phyloP scores from a whole-genome alignment of 30 jellyfish, hydroid and myxozoan genomes.

The Hydractinia symbiolongicarpus region DNA sequence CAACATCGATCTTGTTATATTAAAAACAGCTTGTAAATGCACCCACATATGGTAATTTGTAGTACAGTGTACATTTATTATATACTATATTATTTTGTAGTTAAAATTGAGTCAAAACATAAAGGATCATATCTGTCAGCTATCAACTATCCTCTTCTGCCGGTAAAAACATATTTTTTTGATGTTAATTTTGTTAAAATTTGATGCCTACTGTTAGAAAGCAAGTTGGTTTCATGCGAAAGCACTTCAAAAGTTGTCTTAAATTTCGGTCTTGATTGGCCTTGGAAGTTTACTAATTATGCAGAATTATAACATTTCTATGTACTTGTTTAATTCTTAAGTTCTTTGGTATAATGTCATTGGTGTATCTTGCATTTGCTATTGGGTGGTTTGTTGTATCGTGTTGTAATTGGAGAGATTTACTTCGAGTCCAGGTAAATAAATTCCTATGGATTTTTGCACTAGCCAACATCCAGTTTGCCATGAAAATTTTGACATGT shows the following conservation, averaged over 20 bases:
- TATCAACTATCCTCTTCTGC: constrained; percentile 79
- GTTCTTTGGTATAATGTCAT: constrained; percentile 86
- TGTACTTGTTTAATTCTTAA: background rate
- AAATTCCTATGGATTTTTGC: no score
- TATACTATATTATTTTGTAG: constrained; percentile 20
- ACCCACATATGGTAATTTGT: background rate
- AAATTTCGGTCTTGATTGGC: no score
- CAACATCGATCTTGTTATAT: no score
- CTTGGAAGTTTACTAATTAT: no score
- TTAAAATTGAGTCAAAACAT: constrained; percentile 36
- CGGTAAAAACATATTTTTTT: constrained; percentile 41
- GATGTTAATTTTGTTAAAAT: background rate
- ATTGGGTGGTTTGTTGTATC: constrained; percentile 84
- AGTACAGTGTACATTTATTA: no score
- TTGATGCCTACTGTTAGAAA: background rate
- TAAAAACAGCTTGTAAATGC: no score
- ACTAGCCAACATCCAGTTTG: no score
- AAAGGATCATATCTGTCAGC: constrained; percentile 71
- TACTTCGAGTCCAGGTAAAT: constrained; percentile 68
- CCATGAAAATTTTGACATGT: no score
- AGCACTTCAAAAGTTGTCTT: no score
- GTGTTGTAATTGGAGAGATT: constrained; percentile 89
- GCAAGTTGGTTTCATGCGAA: no score
- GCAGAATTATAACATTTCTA: no score
- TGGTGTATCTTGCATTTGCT: constrained; percentile 64